Conservation (phyloP, 2,113 vertebrate genomes). For the Eulemur macaco region DNA sequence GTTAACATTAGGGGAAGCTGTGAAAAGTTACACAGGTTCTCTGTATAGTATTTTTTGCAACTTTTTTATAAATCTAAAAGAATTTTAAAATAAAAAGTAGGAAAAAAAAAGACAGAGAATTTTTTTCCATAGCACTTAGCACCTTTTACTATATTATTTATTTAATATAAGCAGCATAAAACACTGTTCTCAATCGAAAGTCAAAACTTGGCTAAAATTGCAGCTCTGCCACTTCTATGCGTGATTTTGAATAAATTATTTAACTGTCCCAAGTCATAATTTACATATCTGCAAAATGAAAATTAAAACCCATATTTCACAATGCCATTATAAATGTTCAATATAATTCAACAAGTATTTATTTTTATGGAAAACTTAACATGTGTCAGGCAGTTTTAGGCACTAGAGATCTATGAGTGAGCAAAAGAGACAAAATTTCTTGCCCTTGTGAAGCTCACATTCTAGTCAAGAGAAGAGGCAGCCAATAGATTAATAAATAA, state of each 20-base stretch:
- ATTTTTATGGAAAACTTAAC: background rate
- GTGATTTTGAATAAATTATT: background rate
- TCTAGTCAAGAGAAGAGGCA: background rate
- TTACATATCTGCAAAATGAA: constrained; percentile 17
- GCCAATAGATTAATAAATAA: background rate
- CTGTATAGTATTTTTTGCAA: background rate
- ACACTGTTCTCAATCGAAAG: constrained; percentile 4
- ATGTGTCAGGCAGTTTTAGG: background rate
- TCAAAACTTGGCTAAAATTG: background rate
- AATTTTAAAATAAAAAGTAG: constrained; percentile 43
- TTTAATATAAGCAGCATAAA: constrained; percentile 4
- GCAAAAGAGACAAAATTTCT: constrained; percentile 37
- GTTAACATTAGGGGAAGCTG: background rate
- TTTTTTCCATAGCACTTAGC: background rate
- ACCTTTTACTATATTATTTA: constrained; percentile 13
- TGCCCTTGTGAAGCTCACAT: background rate
- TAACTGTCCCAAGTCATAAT: constrained; percentile 10
- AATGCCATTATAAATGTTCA: background rate
- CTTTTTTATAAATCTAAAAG: background rate
- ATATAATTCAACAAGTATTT: constrained; percentile 46
- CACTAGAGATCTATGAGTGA: background rate
- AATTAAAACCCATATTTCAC: constrained; percentile 22
- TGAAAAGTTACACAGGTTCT: background rate
- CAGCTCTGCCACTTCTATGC: constrained; percentile 5
- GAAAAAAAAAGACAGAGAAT: background rate